Conservation (phyloP, 2,888 invertebrate species). For the Taenaris catops region DNA sequence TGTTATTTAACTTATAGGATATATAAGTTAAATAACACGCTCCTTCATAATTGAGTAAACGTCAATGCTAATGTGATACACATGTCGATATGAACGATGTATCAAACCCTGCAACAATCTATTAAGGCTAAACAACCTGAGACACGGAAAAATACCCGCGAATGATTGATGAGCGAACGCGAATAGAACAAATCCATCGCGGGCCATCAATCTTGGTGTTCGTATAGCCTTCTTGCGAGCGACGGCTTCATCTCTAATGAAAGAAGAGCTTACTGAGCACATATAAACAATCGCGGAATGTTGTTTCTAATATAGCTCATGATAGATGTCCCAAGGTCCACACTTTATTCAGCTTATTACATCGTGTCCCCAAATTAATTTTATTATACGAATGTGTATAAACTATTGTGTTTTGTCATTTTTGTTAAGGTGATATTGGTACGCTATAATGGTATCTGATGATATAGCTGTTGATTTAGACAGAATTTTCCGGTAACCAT, state of each 20-base stretch:
- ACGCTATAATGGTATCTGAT: too few species aligned
- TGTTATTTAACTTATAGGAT: too few species aligned
- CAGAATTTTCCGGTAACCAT: too few species aligned
- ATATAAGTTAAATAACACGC: too few species aligned
- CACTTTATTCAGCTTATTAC: slow-evolving; percentile 6
- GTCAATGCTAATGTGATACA: slow-evolving; percentile 59
- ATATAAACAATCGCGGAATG: slow-evolving; percentile 73
- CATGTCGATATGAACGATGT: slow-evolving; percentile 55
- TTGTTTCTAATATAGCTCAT: slow-evolving; percentile 67
- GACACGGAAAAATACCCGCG: slow-evolving; percentile 77
- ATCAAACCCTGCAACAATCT: slow-evolving; percentile 64
- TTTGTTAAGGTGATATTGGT: too few species aligned
- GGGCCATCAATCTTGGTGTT: slow-evolving; percentile 69
- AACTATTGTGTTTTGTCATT: too few species aligned
- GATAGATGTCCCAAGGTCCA: slow-evolving; percentile 48
- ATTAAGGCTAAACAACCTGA: slow-evolving; percentile 75
- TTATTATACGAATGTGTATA: too few species aligned
- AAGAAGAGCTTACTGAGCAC: slow-evolving; percentile 73
- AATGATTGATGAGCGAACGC: slow-evolving; percentile 76
- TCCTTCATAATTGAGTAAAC: slow-evolving; percentile 26
- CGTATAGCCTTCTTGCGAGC: slow-evolving; percentile 50
- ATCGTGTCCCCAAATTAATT: slow-evolving; percentile 2
- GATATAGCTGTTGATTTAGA: too few species aligned
- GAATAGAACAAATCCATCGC: slow-evolving; percentile 78
- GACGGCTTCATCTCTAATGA: slow-evolving; percentile 70